Evolutionary conservation across 2,113 vertebrate genomes (phyloP), one percentile per base, ranked within the genome.

Genomic region (Strix aluco): DNA sequence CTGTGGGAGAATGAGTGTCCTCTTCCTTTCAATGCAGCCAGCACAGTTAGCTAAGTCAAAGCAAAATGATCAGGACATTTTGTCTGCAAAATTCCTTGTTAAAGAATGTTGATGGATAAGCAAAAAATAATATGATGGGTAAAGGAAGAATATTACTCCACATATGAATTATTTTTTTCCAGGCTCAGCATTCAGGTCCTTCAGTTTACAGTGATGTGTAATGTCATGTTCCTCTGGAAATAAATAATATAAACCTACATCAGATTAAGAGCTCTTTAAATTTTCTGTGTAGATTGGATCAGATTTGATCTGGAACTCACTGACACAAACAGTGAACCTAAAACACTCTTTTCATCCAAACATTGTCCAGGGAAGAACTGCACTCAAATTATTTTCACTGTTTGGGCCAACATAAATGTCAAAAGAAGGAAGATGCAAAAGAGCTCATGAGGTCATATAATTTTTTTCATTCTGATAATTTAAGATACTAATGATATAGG

Each of bases 231-330:
- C 8, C 9, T 38, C 74, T 82, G 79, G 94, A 92, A 96, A 86
- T 74, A 96, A 80, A 67, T 81, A 81, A 69, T 46, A 86, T 44
- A 88, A 92, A 69, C 8, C 70, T 69, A 65, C 38, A 72, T 85
- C 58, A 96, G 81, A 91, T 92, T 77, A 81, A 52, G 26, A n/a
- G 16, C n/a, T 69, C 38, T 85, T 89, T 61, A 91, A 26, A 69
- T 77, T 87, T 81, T 85, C 80, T 90, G 40, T 55, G 62, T 42
- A 86, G 86, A 95, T 86, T 94, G 67, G 59, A 87, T 90, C 26
- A 93, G 61, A 88, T 73, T 51, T 80, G 58, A 91, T 75, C 69
- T 92, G 71, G n/a, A 91, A 95, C 87, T 92, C 77, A 91, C 52
- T 91, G 81, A 90, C 91, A 91, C 49, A 87, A 92, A 61, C 72